Evolutionary conservation across 2,797 vertebrate species (phyloP).

Genomic region (Geotrypetes seraphini): DNA sequence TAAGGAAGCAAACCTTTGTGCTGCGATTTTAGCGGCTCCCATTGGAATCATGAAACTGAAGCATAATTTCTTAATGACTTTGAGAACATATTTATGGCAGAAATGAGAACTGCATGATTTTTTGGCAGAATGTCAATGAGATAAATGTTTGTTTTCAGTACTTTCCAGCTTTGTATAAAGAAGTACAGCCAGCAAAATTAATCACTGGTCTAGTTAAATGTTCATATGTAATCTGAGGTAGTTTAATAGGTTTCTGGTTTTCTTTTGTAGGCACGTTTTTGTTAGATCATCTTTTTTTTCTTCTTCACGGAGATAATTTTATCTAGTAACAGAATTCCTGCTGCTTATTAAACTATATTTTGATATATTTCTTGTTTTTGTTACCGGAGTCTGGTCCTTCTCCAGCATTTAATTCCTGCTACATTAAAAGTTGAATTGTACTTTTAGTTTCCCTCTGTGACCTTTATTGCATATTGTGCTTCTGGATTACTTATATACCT

Average conservation of each 20-base stretch:
- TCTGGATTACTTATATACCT: too few species aligned
- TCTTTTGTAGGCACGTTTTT: neutral
- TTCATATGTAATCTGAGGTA: conserved; percentile 2
- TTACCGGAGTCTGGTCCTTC: too few species aligned
- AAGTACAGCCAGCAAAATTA: conserved; percentile 9
- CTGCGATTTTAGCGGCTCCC: conserved; percentile 2
- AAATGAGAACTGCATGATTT: conserved; percentile 15
- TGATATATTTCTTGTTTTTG: too few species aligned
- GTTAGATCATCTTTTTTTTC: neutral
- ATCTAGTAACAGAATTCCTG: too few species aligned
- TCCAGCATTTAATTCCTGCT: too few species aligned
- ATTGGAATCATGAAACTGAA: conserved; percentile 4
- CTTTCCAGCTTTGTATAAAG: conserved; percentile 28
- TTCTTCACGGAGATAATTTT: too few species aligned
- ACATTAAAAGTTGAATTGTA: too few species aligned
- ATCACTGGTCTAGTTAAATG: conserved; percentile 7
- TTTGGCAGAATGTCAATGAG: conserved; percentile 21
- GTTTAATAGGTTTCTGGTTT: conserved; percentile 10
- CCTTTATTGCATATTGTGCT: too few species aligned
- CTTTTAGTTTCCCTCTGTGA: too few species aligned
- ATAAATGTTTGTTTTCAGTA: conserved; percentile 25
- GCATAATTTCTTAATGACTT: conserved; percentile 27
- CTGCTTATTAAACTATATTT: too few species aligned
- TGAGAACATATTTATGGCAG: conserved; percentile 12
- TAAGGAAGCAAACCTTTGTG: neutral